These are phyloP conservation scores for Phoxinus phoxinus DNA, from an alignment of 2,113 vertebrate genomes.

Conservation along the genomic window DNA sequence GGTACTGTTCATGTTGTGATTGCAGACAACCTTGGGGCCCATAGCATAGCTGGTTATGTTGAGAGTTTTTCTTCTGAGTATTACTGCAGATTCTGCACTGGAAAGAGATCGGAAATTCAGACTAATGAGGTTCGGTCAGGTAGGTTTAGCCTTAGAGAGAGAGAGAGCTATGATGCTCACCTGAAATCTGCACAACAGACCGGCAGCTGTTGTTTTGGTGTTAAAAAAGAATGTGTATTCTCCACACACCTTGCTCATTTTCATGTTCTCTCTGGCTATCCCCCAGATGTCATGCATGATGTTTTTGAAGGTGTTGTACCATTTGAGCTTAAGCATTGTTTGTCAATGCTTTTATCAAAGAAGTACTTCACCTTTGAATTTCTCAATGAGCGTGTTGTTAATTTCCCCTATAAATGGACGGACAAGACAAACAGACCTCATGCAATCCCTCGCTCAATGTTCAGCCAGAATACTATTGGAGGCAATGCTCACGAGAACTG, in stretches of 20 bases:
- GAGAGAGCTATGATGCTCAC: background rate
- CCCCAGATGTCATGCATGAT: background rate
- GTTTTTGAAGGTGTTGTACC: background rate
- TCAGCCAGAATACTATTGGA: background rate
- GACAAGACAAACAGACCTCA: background rate
- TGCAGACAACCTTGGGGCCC: background rate
- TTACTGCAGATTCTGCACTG: background rate
- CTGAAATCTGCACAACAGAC: background rate
- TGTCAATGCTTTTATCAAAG: background rate
- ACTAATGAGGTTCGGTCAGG: background rate
- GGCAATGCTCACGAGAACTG: background rate
- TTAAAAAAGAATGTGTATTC: no score
- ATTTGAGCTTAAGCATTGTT: background rate
- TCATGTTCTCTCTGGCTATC: background rate
- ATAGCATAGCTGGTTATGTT: background rate
- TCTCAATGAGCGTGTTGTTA: background rate
- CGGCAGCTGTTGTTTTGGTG: background rate
- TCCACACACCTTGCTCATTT: background rate
- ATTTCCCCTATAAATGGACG: background rate
- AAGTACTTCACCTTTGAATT: slow-evolving; percentile 2
- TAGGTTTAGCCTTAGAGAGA: background rate
- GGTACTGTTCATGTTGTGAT: background rate
- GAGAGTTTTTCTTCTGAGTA: background rate
- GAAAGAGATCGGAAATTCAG: background rate
- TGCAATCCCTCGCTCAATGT: background rate